Conservation (phyloP, 1,140 invertebrate species). For the Bombus pyrosoma region DNA sequence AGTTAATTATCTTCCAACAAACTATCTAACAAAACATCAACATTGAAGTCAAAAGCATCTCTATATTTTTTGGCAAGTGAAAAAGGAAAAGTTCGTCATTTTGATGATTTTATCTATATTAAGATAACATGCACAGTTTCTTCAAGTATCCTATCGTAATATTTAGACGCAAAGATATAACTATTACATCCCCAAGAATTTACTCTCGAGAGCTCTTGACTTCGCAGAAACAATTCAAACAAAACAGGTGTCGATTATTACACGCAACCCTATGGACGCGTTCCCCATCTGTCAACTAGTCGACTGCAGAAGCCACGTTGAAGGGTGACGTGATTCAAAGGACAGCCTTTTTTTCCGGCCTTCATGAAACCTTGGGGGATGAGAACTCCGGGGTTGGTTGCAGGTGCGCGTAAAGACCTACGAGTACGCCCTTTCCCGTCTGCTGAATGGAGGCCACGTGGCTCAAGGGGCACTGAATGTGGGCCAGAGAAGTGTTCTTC, state of each 20-base stretch:
- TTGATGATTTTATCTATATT: too few relatives aligned
- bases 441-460: conserved; percentile 72
- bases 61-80: too few relatives aligned
- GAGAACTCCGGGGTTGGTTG: conserved; percentile 28
- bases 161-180: neutral
- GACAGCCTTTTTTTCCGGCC: conserved; percentile 17
- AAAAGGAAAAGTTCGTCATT: too few relatives aligned
- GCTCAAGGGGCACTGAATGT: conserved; percentile 63
- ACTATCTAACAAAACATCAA: too few relatives aligned
- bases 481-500: conserved; percentile 72
- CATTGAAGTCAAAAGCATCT: too few relatives aligned
- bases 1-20: too few relatives aligned
- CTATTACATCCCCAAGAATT: neutral
- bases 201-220: neutral
- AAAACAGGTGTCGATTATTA: neutral
- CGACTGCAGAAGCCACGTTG: neutral
- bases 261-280: neutral
- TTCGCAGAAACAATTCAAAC: neutral
- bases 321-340: conserved; percentile 33
- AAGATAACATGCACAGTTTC: too few relatives aligned
- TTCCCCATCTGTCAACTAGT: neutral
- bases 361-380: conserved; percentile 13
- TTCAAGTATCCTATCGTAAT: too few relatives aligned
- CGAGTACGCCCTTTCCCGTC: conserved; percentile 52
- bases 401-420: conserved; percentile 60